Evolutionary conservation across 2,797 vertebrate species (phyloP).

Genomic region (Numenius phaeopus): DNA sequence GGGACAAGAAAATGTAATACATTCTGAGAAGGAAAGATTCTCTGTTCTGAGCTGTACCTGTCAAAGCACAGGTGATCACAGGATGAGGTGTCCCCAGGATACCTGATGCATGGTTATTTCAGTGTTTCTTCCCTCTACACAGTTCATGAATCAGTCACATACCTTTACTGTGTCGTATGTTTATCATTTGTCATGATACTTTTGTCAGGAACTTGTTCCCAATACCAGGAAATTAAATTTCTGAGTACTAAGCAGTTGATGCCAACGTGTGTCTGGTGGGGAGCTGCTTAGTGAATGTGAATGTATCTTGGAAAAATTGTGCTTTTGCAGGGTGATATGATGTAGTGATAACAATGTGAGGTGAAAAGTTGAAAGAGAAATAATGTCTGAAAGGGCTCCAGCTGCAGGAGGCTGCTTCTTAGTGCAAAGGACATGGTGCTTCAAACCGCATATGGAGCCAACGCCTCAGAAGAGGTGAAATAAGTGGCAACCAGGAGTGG

Average conservation of each 20-base stretch:
- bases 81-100: not conserved
- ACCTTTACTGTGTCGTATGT: not conserved
- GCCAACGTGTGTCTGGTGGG: not conserved
- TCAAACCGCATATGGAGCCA: not conserved
- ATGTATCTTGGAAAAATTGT: not conserved
- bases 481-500: not conserved
- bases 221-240: not conserved
- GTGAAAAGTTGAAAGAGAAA: not conserved
- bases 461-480: not conserved
- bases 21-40: not conserved
- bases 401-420: not conserved
- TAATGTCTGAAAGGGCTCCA: not conserved
- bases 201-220: not conserved
- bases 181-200: not conserved
- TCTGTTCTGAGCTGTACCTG: not conserved
- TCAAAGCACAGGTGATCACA: not conserved
- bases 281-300: not conserved
- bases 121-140: not conserved
- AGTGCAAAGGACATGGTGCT: not conserved
- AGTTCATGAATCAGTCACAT: not conserved
- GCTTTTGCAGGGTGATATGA: not conserved
- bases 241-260: not conserved
- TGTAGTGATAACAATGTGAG: not conserved
- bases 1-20: not conserved
- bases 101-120: not conserved